Conservation (phyloP, 35 echinoderm and acorn worm genomes). For the Ophioderma brevispina region DNA sequence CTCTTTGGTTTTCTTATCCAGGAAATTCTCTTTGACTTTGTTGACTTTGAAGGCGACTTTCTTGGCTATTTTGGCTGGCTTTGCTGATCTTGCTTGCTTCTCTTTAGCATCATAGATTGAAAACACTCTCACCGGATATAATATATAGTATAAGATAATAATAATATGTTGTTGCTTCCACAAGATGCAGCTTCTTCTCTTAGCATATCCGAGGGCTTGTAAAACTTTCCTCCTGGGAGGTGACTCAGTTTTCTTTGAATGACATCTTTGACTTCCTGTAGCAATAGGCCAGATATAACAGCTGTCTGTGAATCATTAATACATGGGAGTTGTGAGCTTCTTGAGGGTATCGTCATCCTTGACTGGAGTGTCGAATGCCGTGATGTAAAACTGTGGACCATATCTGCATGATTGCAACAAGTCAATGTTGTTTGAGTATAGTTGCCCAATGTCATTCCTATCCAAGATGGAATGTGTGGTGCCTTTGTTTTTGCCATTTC, state of each 20-base stretch:
- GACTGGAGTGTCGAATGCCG: background rate
- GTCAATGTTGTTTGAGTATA: background rate
- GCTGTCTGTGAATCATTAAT: background rate
- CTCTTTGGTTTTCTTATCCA: background rate
- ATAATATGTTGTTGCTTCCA: conserved; percentile 8
- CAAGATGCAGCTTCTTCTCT: background rate
- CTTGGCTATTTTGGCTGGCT: background rate
- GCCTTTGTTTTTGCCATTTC: conserved; percentile 33
- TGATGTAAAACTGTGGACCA: background rate
- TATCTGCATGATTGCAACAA: background rate
- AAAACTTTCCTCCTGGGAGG: conserved; percentile 5
- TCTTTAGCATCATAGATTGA: conserved; percentile 9
- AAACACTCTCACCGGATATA: conserved; percentile 24
- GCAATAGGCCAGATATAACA: background rate
- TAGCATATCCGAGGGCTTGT: background rate
- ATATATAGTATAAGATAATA: no score
- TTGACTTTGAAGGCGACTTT: conserved; percentile 8
- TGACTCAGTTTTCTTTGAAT: conserved; percentile 13
- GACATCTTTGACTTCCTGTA: conserved; percentile 28
- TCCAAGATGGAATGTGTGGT: background rate
- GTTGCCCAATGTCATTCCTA: background rate
- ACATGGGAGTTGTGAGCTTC: background rate
- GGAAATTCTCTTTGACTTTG: background rate
- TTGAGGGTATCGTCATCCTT: conserved; percentile 1
- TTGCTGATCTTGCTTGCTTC: background rate